Conservation (phyloP, 2,797 vertebrate genomes). For the Chaunax sp. region DNA sequence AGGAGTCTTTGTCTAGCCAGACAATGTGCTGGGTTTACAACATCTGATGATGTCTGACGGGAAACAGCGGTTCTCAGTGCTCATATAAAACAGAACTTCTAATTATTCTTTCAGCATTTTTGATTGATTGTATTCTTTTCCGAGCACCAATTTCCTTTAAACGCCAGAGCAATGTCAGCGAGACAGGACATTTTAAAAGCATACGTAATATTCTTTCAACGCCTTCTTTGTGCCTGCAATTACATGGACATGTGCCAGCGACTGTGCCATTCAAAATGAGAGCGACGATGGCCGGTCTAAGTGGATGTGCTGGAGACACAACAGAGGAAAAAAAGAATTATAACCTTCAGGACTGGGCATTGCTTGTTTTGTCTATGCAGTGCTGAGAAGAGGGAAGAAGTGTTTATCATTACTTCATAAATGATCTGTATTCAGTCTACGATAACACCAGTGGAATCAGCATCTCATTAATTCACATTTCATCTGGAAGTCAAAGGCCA, state of each 20-base stretch:
- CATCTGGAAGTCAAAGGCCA: constrained; percentile 38
- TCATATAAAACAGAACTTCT: not conserved
- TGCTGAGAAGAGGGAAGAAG: constrained; percentile 29
- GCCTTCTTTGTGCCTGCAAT: constrained; percentile 47
- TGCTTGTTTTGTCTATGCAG: constrained; percentile 43
- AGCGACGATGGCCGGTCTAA: constrained; percentile 49
- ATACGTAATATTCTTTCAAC: constrained; percentile 41
- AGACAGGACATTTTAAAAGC: constrained; percentile 50
- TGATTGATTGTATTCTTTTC: no score
- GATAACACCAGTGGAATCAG: constrained; percentile 16
- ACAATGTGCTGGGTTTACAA: not conserved
- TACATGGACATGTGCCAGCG: constrained; percentile 44
- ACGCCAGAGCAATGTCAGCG: constrained; percentile 34
- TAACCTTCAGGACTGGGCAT: constrained; percentile 56
- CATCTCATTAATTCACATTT: constrained; percentile 32
- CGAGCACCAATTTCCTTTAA: constrained; percentile 38
- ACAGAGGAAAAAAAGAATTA: constrained; percentile 27
- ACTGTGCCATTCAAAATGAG: constrained; percentile 45
- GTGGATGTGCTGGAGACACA: constrained; percentile 40
- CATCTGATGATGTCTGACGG: constrained; percentile 4
- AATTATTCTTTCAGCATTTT: constrained; percentile 16
- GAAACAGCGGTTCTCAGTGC: not conserved
- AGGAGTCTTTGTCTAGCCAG: no score
- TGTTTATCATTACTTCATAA: constrained; percentile 59
- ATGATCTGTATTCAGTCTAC: constrained; percentile 40